A percentile compares a stretch with the other conserved stretches of the same genome.
phyloP scores from a whole-genome alignment of 2,888 invertebrate genomes.

The Thumatha senex region DNA sequence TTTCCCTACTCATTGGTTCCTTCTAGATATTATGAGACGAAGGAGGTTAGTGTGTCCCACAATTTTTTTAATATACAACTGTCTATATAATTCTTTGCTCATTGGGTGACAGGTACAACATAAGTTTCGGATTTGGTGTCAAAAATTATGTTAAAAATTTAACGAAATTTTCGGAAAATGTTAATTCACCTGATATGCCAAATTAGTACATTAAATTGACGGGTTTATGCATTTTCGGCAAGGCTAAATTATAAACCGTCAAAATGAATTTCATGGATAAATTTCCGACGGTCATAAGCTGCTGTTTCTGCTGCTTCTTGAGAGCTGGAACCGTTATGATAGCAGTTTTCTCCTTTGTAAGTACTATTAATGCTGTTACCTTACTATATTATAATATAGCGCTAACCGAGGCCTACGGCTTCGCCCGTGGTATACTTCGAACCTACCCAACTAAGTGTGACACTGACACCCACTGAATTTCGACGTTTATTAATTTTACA shows the following conservation, averaged over 20 bases:
- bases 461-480: too few species aligned
- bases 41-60: neutral
- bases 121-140: neutral
- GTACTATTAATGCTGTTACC: constrained; percentile 25
- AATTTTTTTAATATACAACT: neutral
- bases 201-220: neutral
- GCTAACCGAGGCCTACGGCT: too few species aligned
- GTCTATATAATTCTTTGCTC: neutral
- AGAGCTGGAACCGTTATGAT: constrained; percentile 68
- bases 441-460: too few species aligned
- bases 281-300: constrained; percentile 66
- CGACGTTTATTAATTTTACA: too few species aligned
- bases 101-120: neutral
- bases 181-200: neutral
- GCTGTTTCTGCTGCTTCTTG: constrained; percentile 70
- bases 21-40: too few species aligned
- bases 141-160: neutral
- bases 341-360: constrained; percentile 61
- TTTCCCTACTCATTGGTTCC: too few species aligned
- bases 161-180: constrained; percentile 1
- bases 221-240: neutral
- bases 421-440: too few species aligned
- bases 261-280: constrained; percentile 56
- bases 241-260: constrained; percentile 12
- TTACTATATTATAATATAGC: neutral